Conservation (phyloP, 1,140 invertebrate species). For the Rhizoglyphus robini region DNA sequence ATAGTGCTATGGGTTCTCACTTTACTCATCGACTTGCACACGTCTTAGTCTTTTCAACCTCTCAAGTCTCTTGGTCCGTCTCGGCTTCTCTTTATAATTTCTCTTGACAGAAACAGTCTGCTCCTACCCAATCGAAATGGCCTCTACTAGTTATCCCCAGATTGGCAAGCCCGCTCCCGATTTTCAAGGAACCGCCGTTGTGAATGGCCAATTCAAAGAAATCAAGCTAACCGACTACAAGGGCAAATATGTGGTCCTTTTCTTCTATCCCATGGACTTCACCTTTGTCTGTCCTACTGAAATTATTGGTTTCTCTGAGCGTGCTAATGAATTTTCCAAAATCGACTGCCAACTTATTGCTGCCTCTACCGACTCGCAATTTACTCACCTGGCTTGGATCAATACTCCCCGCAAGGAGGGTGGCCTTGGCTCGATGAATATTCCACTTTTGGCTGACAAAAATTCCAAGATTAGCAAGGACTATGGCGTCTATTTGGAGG, state of each 20-base stretch:
- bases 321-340: constrained; percentile 68
- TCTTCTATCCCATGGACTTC: constrained; percentile 95
- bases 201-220: constrained; percentile 81
- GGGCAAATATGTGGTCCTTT: constrained; percentile 92
- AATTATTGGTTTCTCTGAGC: constrained; percentile 85
- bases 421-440: constrained; percentile 87
- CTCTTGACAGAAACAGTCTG: no score
- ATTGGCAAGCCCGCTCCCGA: constrained; percentile 47
- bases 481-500: constrained; percentile 88
- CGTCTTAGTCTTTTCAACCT: no score
- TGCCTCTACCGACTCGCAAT: constrained; percentile 86
- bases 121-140: background rate
- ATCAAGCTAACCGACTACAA: constrained; percentile 69
- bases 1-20: no score
- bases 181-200: constrained; percentile 65
- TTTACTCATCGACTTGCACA: no score
- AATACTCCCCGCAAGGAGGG: constrained; percentile 89
- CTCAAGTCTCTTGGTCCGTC: no score
- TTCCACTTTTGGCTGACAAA: constrained; percentile 89
- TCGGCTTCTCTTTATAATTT: no score
- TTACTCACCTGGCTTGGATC: constrained; percentile 86
- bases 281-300: constrained; percentile 95
- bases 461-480: constrained; percentile 64
- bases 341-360: constrained; percentile 78
- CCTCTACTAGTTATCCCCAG: constrained; percentile 6